phyloP scores from a whole-genome alignment of 2,888 invertebrate species.

The Tiphia femorata region DNA sequence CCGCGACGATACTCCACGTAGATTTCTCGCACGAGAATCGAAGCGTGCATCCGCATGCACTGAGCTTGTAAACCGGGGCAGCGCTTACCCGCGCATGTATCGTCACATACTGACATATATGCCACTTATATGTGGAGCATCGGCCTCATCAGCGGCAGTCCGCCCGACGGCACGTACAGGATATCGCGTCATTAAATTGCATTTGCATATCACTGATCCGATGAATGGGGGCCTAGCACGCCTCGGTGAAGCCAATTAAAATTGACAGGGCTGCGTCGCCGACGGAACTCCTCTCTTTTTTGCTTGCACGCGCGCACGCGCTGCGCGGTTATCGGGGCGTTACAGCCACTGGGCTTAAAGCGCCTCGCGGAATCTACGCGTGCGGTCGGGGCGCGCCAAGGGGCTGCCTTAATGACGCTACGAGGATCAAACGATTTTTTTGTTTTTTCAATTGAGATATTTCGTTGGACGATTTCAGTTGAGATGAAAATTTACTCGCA shows the following conservation, averaged over 20 bases:
- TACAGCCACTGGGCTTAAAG: constrained; percentile 43
- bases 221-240: constrained; percentile 56
- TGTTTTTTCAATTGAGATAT: too few species aligned
- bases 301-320: constrained; percentile 18
- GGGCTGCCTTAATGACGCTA: too few species aligned
- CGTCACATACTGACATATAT: background rate
- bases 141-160: constrained; percentile 49
- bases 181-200: constrained; percentile 64
- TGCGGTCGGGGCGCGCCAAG: constrained; percentile 17
- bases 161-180: constrained; percentile 49
- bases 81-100: too few species aligned
- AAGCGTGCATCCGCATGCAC: too few species aligned
- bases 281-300: constrained; percentile 42
- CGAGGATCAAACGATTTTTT: too few species aligned
- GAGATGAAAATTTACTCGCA: too few species aligned
- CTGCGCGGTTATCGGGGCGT: constrained; percentile 50
- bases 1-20: too few species aligned
- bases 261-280: constrained; percentile 54
- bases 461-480: too few species aligned
- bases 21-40: too few species aligned
- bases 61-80: too few species aligned
- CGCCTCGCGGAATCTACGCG: constrained; percentile 33
- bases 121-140: constrained; percentile 13
- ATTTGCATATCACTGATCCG: constrained; percentile 63
- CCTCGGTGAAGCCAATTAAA: constrained; percentile 62